Base-by-base conservation (phyloP, 2,888 invertebrate genomes). In the Carterocephalus palaemon region DNA sequence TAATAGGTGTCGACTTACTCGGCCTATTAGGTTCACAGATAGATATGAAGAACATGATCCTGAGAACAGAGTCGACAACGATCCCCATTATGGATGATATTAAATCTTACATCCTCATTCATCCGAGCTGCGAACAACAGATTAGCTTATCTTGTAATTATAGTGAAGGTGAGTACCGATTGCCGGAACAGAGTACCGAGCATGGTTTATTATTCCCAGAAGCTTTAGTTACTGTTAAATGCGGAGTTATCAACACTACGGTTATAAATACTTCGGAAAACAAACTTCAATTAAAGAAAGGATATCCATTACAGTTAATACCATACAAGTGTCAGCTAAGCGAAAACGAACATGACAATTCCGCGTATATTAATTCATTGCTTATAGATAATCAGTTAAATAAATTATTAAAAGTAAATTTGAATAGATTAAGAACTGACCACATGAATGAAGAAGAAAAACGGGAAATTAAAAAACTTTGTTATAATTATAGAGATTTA, bases 361-460 rank as follows among this genome's bases (percentile, higher is more conserved):
- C 1, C 23, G 38, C 19, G 9, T 12, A 26, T 19, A 28, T 13
- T 31, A 16, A 9, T 7, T 7, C 15, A 22, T 23, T 6, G 23
- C 31, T 1, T 16, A 20, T 13, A 32, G 22, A 12, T 17, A 20
- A 5, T n/a, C 15, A 19, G 31, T n/a, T n/a, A n/a, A n/a, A 46
- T 46, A 41, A 47, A 4, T 1, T 45, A 1, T 41, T 38, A 2
- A 48, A 36, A 29, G 4, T 54, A 13, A 62, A 59, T 16, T 4
- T 59, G 42, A 10, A 47, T 0, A 55, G 36, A 45, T 8, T 56
- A 2, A 34, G 53, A 19, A 52, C 46, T 6, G 39, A 36, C 0
- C 60, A 62, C 6, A 50, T 66, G 43, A 68, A 69, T 15, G 12
- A 32, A 0, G 67, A 71, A 45, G 67, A 71, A 60, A 42, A 53